Base-by-base conservation (phyloP, 2,113 vertebrate genomes). In the Phylloscopus trochilus region DNA sequence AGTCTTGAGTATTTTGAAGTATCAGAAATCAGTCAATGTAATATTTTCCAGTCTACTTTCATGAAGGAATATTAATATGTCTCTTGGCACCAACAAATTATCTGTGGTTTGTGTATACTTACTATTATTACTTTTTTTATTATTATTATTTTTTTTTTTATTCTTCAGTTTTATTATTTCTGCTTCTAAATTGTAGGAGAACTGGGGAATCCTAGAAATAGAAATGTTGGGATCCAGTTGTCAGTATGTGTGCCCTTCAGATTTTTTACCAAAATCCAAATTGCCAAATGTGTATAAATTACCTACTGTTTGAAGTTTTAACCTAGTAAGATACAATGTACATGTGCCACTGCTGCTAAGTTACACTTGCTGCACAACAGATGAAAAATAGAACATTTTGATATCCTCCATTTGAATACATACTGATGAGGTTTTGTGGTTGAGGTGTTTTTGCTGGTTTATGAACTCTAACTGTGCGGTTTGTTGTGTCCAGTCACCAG, bases 321-420 rank as follows among this genome's bases (percentile, higher is more conserved):
- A 28, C 31, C 20, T 59, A 4, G 11, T 76, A 30, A 51, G 62
- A 76, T 83, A 44, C 30, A 0, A 4, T 27, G 18, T 51, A 10
- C 4, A 0, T 11, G 16, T 24, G 13, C 30, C 0, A 0, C 47
- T 70, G 12, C 20, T 49, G 23, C 16, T 58, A n/a, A 74, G 68
- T 73, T 43, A 37, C 24, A 13, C 55, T 86, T 83, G 13, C 20
- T 70, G 10, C 11, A 7, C 49, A 63, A 15, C 12, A 56, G 41
- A 46, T 72, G 46, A 63, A 77, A 78, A 90, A 8, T 9, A n/a
- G 0, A 6, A 28, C 2, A 10, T 80, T 74, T 76, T 69, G 19
- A 24, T 13, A 18, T 44, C 17, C 31, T 89, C 69, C 22, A 37
- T 47, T 59, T 87, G 31, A 75, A n/a, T 31, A 33, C 16, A 9